Evolutionary conservation across 2,888 invertebrate genomes (phyloP).

Genomic region (Plebejus melissa): DNA sequence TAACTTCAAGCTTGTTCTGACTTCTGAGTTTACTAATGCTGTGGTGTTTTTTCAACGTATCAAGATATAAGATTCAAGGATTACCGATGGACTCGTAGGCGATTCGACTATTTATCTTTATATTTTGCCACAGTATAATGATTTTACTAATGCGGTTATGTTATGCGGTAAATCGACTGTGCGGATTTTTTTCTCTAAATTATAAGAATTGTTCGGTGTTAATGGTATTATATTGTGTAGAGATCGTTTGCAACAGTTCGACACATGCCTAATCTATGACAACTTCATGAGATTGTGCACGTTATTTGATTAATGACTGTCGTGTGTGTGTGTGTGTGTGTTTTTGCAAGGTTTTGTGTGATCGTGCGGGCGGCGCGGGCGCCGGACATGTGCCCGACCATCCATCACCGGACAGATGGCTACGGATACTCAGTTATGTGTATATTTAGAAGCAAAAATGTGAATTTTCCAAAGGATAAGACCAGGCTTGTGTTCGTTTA

Average conservation of each 20-base stretch:
- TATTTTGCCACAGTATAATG: no score
- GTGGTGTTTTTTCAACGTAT: no score
- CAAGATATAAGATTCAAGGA: no score
- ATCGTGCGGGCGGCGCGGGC: constrained; percentile 62
- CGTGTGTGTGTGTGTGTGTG: constrained; percentile 38
- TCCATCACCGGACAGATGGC: constrained; percentile 68
- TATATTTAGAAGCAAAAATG: not conserved
- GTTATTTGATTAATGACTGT: constrained; percentile 68
- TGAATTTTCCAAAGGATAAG: not conserved
- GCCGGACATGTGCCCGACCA: constrained; percentile 74
- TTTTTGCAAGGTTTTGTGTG: constrained; percentile 41
- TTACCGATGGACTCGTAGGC: no score
- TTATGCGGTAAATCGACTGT: not conserved
- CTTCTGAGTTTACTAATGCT: no score
- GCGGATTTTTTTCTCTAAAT: not conserved
- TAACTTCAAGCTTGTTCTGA: no score
- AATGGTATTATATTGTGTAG: not conserved
- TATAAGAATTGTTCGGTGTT: not conserved
- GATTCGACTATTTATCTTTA: no score
- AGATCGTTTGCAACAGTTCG: not conserved
- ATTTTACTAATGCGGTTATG: no score
- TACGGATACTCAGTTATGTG: constrained; percentile 31
- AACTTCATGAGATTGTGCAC: constrained; percentile 36
- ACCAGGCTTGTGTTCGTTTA: no score
- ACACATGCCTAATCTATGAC: constrained; percentile 47